Conservation (phyloP, 1,140 invertebrate genomes). For the Pseudomyrmex concolor region DNA sequence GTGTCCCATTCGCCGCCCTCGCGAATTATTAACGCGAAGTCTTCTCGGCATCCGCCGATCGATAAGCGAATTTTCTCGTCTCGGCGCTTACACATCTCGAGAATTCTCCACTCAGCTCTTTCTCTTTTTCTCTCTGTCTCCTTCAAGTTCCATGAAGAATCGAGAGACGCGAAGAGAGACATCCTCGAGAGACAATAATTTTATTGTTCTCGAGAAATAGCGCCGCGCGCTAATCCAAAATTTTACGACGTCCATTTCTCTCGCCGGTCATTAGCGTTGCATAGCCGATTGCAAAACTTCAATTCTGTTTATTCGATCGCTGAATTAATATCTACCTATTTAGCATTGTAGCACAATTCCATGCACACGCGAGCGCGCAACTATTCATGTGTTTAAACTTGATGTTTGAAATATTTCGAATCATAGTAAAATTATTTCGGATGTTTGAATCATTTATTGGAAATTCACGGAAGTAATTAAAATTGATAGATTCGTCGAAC, state of each 20-base stretch:
- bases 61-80: conserved; percentile 41
- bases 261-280: background rate
- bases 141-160: conserved; percentile 3
- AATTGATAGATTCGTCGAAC: background rate
- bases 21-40: conserved; percentile 54
- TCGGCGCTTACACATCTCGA: background rate
- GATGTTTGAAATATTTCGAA: no score
- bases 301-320: background rate
- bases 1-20: conserved; percentile 16
- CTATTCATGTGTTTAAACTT: no score
- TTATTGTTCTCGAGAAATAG: background rate
- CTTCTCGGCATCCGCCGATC: conserved; percentile 28
- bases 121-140: background rate
- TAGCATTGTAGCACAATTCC: no score
- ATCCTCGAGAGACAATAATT: background rate
- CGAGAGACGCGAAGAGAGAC: no score
- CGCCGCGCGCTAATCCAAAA: background rate
- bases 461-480: no score
- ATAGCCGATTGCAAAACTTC: background rate
- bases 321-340: no score
- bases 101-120: conserved; percentile 12
- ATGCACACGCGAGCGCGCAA: no score
- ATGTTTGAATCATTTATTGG: no score
- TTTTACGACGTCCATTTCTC: background rate
- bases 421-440: no score